Evolutionary conservation across 2,888 invertebrate genomes (phyloP), one percentile per base, ranked within the genome.

Genomic region (Phoronis australis): DNA sequence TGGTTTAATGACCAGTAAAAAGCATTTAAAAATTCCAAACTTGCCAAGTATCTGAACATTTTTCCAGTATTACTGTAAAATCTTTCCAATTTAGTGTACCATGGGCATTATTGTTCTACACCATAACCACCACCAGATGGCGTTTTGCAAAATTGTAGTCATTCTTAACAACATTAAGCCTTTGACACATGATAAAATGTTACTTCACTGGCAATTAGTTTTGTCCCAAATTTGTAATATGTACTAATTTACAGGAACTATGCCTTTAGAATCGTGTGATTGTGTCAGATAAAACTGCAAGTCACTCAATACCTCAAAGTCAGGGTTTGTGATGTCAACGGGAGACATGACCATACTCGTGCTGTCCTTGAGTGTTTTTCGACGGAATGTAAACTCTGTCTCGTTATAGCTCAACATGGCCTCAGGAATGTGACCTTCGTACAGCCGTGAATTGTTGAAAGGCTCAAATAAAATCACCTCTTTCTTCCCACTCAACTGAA

Each of bases 311-410:
- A 71, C 73, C 61, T 71, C 39, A 42, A 68, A 59, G 52, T 74
- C 57, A 23, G 69, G 70, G 4, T 66, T 59, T 3, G 42, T 39
- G 9, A 71, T 59, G 48, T 74, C 72, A 24, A 74, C 64, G 42
- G 72, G 70, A 15, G 73, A 69, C 73, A 74, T 74, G 24, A 73
- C 72, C 69, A 73, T 69, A 9, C 72, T 66, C 12, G 73, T 73
- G 46, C 66, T 71, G 44, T 73, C 69, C 38, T 66, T 51, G 37
- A 74, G 52, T 15, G 41, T 45, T 37, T 62, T 58, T 9, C 73
- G 57, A 1, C 51, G 42, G 56, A 75, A 74, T 38, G 40, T 45
- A 3, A 56, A 50, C 15, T 54, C 56, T 3, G 39, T 48, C 15
- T 45, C 18, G 48, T 66, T 60, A 53, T 62, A 73, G 0, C 51